Base-by-base conservation (phyloP, 2,888 invertebrate species). In the Heliothis peltigera region DNA sequence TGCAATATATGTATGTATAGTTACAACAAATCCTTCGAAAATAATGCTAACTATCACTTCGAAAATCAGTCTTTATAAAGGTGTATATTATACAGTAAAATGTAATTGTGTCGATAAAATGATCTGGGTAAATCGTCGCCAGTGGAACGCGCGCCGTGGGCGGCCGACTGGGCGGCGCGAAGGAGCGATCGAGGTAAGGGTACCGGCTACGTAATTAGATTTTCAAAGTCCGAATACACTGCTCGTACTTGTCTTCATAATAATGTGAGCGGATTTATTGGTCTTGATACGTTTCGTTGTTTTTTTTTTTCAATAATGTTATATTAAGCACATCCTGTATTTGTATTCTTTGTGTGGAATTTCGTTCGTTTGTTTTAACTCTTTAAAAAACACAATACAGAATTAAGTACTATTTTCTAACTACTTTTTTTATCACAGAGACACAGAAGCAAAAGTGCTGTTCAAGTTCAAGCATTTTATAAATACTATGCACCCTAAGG, bases 171-270 rank as follows among this genome's bases (percentile, higher is more conserved):
- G 86, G 88, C 84, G 88, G 89, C 90, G 92, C 91, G 91, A 92
- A 92, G 93, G 92, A 92, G 91, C 92, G 93, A 92, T 91, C 92
- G 94, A 95, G 95, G 95, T 94, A 92, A 94, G 95, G 93, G 94
- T 92, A 92, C 92, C 92, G 93, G 95, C 95, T 94, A 94, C 94
- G 93, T 95, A 95, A 95, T 95, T 94, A 95, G 96, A 95, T 95
- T 96, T 95, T 95, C 96, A 95, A 96, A 96, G 96, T 96, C 96
- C 96, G 96, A 96, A 96, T 95, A 95, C 94, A 95, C 95, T 92
- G 94, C 80, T 80, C 80, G 81, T 94, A 94, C 95, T 95, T 95
- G 95, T 95, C 94, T 95, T 95, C 94, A 94, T 95, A 95, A 95
- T 95, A 95, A 80, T 80, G 79, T 80, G 75, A 79, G 58, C 15